phyloP scores from a whole-genome alignment of 2,888 invertebrate genomes.

The Argynnis bischoffii region DNA sequence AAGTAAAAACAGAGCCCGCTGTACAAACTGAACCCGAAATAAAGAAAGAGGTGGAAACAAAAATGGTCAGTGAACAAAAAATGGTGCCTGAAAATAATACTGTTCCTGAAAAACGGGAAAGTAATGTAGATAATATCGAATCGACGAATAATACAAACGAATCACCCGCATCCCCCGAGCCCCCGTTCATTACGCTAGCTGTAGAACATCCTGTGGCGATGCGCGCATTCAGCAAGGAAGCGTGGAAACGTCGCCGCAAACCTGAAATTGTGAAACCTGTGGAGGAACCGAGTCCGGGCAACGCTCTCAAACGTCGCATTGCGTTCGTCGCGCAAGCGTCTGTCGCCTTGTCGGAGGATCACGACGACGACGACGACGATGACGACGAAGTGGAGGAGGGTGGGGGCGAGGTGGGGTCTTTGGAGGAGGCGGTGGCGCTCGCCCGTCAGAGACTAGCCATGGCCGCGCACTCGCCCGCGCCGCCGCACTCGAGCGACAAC shows the following conservation, averaged over 20 bases:
- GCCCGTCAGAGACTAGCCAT: slow-evolving; percentile 74
- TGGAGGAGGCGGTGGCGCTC: slow-evolving; percentile 79
- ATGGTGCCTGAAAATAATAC: slow-evolving; percentile 9
- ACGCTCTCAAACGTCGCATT: slow-evolving; percentile 74
- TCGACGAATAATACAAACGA: slow-evolving; percentile 35
- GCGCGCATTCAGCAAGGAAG: slow-evolving; percentile 79
- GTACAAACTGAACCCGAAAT: neutral
- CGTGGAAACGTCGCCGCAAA: slow-evolving; percentile 72
- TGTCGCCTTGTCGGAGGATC: slow-evolving; percentile 78
- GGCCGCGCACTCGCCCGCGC: slow-evolving; percentile 60
- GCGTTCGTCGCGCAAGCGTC: slow-evolving; percentile 81
- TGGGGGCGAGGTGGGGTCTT: slow-evolving; percentile 71
- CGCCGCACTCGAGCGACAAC: slow-evolving; percentile 66
- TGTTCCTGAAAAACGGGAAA: slow-evolving; percentile 26
- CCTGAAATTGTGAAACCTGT: slow-evolving; percentile 68
- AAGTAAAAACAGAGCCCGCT: slow-evolving; percentile 1
- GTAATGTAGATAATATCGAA: slow-evolving; percentile 1
- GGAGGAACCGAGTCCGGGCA: slow-evolving; percentile 75
- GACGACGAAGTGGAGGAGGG: slow-evolving; percentile 61
- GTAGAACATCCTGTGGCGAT: slow-evolving; percentile 78
- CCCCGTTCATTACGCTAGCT: slow-evolving; percentile 67
- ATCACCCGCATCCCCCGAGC: slow-evolving; percentile 46
- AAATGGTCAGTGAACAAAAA: slow-evolving; percentile 8
- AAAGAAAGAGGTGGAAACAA: neutral
- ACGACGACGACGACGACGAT: slow-evolving; percentile 76